phyloP scores from a whole-genome alignment of 2,113 vertebrate species.

The Zosterops borbonicus region DNA sequence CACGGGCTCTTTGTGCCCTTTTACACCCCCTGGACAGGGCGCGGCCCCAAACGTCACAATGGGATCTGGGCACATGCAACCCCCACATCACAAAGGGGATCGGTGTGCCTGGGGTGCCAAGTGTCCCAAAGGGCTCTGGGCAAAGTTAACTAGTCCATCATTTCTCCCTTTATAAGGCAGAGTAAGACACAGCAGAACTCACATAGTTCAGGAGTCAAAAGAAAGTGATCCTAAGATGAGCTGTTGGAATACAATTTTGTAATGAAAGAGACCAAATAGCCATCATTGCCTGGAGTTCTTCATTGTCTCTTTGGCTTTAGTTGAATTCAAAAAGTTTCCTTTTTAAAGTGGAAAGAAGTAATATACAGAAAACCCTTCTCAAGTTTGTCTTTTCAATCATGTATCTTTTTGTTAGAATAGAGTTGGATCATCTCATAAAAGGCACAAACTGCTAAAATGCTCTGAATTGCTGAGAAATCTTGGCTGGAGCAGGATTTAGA shows the following conservation, averaged over 20 bases:
- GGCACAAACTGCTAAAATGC: background rate
- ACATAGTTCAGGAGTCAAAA: fast-evolving
- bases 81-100: too few species aligned
- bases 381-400: background rate
- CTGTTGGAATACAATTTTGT: background rate
- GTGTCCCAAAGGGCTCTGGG: background rate
- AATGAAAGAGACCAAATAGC: background rate
- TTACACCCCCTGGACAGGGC: too few species aligned
- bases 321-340: background rate
- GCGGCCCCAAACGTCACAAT: fast-evolving
- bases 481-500: background rate
- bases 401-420: background rate
- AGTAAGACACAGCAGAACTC: background rate
- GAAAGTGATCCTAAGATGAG: fast-evolving
- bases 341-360: background rate
- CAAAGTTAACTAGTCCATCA: fast-evolving
- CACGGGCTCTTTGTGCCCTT: fast-evolving
- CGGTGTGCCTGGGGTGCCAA: fast-evolving
- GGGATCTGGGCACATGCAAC: background rate
- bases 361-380: background rate
- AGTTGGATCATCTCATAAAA: background rate
- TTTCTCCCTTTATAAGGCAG: background rate
- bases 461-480: background rate
- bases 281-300: too few species aligned
- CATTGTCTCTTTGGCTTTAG: background rate